phyloP scores from a whole-genome alignment of 2,113 vertebrate genomes.

The Pseudorasbora parva region DNA sequence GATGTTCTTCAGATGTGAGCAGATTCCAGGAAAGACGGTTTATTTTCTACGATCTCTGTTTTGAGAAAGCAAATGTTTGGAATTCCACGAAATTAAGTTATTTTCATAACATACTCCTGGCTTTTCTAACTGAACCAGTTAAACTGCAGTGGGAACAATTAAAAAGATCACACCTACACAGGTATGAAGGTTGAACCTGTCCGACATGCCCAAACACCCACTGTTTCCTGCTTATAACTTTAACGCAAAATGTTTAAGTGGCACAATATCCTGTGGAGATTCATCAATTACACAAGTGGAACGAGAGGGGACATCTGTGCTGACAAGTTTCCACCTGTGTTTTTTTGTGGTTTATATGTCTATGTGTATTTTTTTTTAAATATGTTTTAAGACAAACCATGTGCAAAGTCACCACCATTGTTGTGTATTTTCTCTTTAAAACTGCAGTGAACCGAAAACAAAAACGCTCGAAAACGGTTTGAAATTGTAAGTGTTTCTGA shows the following conservation, averaged over 20 bases:
- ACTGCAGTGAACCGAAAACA: no score
- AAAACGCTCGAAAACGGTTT: no score
- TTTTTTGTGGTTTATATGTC: no score
- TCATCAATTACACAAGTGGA: slow-evolving; percentile 39
- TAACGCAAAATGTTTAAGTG: background rate
- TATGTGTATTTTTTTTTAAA: no score
- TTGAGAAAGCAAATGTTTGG: background rate
- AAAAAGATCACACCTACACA: slow-evolving; percentile 18
- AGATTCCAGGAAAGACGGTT: background rate
- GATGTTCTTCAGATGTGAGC: background rate
- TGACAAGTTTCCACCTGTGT: no score
- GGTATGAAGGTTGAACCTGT: slow-evolving; percentile 10
- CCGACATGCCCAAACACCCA: slow-evolving; percentile 39
- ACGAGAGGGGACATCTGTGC: background rate
- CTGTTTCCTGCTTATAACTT: background rate
- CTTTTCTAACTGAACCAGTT: slow-evolving; percentile 11
- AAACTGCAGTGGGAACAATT: background rate
- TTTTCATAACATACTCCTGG: background rate
- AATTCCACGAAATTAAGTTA: background rate
- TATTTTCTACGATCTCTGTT: background rate
- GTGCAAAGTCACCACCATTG: no score
- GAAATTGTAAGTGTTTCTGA: no score
- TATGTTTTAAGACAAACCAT: background rate
- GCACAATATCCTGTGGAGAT: slow-evolving; percentile 27
- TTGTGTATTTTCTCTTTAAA: no score